These are phyloP conservation scores for Nomada goodeniana DNA, from an alignment of 2,888 invertebrate genomes.

Conservation along the genomic window DNA sequence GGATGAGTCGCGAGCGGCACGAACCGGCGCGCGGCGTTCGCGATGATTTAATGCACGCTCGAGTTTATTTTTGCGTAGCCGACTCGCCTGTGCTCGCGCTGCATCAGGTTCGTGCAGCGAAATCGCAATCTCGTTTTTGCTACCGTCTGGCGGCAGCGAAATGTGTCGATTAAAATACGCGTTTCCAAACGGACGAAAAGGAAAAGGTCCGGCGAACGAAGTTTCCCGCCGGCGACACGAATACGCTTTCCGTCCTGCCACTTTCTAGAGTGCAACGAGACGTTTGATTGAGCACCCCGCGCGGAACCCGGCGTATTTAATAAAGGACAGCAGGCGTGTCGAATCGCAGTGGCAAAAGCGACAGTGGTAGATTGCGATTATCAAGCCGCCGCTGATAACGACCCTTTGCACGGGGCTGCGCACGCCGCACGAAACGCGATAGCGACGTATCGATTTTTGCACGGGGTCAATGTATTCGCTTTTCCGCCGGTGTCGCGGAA, in stretches of 20 bases:
- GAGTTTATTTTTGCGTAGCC: conserved; percentile 27
- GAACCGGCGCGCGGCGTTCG: not conserved
- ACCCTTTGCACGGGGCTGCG: conserved; percentile 19
- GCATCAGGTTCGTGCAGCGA: conserved; percentile 1
- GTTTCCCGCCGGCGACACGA: not conserved
- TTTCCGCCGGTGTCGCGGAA: conserved; percentile 45
- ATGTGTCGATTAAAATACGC: no score
- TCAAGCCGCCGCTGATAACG: conserved; percentile 36
- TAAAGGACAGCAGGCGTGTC: no score
- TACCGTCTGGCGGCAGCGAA: not conserved
- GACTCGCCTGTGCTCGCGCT: no score
- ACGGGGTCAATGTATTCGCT: conserved; percentile 68
- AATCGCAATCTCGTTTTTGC: not conserved
- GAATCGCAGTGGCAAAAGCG: no score
- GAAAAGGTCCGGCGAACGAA: not conserved
- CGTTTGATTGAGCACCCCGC: no score
- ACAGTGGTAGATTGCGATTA: conserved; percentile 3
- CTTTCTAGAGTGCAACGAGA: no score
- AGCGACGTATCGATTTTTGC: conserved; percentile 68
- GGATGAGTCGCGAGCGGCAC: conserved; percentile 41
- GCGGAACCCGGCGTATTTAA: no score
- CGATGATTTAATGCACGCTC: conserved; percentile 51
- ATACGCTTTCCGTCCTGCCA: no score
- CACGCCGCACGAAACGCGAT: conserved; percentile 37
- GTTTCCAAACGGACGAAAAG: not conserved